Evolutionary conservation across 1,140 invertebrate species (phyloP).

Genomic region (Antheraea pernyi): DNA sequence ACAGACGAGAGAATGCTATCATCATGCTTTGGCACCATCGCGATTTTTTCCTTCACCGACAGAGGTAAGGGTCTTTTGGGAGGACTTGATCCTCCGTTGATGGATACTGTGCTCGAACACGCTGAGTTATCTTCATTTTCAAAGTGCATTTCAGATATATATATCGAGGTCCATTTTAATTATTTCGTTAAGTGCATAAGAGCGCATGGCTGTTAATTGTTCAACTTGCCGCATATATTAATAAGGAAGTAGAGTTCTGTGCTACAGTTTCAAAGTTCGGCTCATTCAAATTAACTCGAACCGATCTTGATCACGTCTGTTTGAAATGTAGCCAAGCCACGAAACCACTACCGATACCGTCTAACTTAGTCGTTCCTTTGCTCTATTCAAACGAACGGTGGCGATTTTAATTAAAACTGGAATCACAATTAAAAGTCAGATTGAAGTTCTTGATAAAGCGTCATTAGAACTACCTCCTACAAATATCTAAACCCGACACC

Average conservation of each 20-base stretch:
- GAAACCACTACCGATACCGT: background rate
- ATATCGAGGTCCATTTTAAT: too few species aligned
- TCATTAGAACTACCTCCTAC: background rate
- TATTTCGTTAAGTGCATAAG: background rate
- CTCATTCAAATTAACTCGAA: background rate
- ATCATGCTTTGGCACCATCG: too few species aligned
- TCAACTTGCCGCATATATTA: background rate
- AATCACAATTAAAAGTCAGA: slow-evolving; percentile 1
- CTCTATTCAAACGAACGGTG: slow-evolving; percentile 2
- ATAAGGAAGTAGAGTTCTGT: background rate
- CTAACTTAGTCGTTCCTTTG: background rate
- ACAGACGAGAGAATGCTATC: too few species aligned
- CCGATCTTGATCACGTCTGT: background rate
- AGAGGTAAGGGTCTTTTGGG: too few species aligned
- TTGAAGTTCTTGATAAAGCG: background rate
- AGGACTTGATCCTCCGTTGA: too few species aligned
- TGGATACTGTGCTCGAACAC: too few species aligned
- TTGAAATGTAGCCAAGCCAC: background rate
- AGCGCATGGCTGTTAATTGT: background rate
- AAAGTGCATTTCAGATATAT: too few species aligned
- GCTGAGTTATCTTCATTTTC: too few species aligned
- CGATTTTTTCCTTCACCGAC: too few species aligned
- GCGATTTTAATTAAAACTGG: slow-evolving; percentile 2
- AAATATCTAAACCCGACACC: background rate
- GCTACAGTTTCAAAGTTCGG: background rate